Evolutionary conservation across 2,888 invertebrate species (phyloP).

Genomic region (Chymomyza fuscimana): DNA sequence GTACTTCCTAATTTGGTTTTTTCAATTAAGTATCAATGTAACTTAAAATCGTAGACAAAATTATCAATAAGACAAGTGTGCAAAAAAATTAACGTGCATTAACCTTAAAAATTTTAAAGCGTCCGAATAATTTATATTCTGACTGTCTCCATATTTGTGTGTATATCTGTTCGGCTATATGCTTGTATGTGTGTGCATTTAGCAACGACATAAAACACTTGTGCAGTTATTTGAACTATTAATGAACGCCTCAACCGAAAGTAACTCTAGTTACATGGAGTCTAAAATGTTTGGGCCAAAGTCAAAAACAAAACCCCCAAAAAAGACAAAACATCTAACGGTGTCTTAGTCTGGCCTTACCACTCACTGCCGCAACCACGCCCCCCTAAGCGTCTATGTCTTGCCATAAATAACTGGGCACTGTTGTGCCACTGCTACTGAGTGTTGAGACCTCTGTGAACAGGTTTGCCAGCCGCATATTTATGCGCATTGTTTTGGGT

Average conservation of each 20-base stretch:
- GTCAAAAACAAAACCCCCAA: slow-evolving; percentile 2
- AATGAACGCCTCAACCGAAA: slow-evolving; percentile 30
- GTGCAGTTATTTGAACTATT: slow-evolving; percentile 44
- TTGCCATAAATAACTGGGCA: slow-evolving; percentile 40
- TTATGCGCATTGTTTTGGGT: slow-evolving; percentile 50
- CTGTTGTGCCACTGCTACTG: slow-evolving; percentile 2
- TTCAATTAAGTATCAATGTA: no score
- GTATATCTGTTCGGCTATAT: background rate
- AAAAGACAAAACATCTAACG: slow-evolving; percentile 62
- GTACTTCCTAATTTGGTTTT: no score
- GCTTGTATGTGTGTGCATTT: slow-evolving; percentile 35
- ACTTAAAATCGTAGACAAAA: no score
- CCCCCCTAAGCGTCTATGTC: slow-evolving; percentile 17
- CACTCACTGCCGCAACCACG: slow-evolving; percentile 3
- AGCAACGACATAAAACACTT: slow-evolving; percentile 44
- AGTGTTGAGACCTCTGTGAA: background rate
- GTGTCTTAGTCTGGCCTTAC: slow-evolving; percentile 13
- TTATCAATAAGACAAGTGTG: no score
- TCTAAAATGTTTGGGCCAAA: slow-evolving; percentile 9
- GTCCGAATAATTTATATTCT: no score
- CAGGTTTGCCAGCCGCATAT: slow-evolving; percentile 30
- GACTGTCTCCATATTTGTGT: background rate
- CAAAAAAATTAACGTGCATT: no score
- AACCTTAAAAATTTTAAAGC: no score
- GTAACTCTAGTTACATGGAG: background rate